Conservation (phyloP, 30 jellyfish, hydroid and myxozoan genomes). For the Cassiopea xamachana region DNA sequence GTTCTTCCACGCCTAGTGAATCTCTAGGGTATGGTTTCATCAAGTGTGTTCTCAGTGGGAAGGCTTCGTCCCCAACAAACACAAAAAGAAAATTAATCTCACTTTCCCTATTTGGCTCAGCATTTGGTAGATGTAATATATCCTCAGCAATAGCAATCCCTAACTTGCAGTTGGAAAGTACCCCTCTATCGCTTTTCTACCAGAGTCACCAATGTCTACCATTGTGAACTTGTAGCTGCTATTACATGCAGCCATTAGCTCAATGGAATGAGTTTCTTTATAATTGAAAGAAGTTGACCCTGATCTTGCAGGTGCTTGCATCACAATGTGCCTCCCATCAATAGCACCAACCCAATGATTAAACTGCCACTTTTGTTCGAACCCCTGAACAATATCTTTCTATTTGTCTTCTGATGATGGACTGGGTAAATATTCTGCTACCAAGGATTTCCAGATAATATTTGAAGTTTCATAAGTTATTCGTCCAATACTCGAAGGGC, state of each 20-base stretch:
- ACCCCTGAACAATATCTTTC: not conserved
- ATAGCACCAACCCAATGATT: not conserved
- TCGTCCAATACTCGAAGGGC: slow-evolving; percentile 2
- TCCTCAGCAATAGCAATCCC: not conserved
- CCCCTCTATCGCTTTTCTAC: slow-evolving; percentile 63
- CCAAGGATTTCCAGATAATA: not conserved
- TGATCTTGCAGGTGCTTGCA: slow-evolving; percentile 30
- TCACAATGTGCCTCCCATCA: not conserved
- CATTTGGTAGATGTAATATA: not conserved
- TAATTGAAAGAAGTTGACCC: slow-evolving; percentile 10
- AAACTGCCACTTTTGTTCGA: not conserved
- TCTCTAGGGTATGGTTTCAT: not conserved
- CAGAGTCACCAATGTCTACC: slow-evolving; percentile 56
- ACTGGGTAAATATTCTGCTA: not conserved
- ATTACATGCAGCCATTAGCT: slow-evolving; percentile 52
- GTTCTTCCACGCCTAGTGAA: not conserved
- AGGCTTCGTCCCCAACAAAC: not conserved
- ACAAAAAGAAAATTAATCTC: not conserved
- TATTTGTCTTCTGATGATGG: not conserved
- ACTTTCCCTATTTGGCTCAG: not conserved
- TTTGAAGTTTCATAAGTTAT: not conserved
- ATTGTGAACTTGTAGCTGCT: slow-evolving; percentile 14
- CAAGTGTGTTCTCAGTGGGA: not conserved
- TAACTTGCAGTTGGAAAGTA: not conserved
- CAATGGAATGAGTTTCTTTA: slow-evolving; percentile 31